These are phyloP conservation scores for Trididemnum nubilum DNA, from an alignment of 23 tunicate genomes.

Conservation along the genomic window DNA sequence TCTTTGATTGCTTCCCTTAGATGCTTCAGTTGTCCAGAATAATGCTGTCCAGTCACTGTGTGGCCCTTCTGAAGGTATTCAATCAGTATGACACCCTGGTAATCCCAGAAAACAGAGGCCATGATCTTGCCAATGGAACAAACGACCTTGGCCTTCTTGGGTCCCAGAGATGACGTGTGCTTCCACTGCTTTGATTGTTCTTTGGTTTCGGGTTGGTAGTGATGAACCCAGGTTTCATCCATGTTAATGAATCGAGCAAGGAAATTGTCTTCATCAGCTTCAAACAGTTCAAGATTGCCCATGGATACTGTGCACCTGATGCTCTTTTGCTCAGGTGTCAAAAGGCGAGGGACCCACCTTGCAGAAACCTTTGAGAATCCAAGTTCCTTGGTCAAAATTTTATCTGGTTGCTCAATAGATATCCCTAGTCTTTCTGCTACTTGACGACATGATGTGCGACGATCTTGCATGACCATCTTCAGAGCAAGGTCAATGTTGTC, in stretches of 20 bases:
- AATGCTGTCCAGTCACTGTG: neutral
- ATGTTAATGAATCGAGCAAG: constrained; percentile 9
- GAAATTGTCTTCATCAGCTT: too few species aligned
- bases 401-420: neutral
- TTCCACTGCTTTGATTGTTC: constrained; percentile 41
- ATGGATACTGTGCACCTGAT: neutral
- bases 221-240: constrained; percentile 29
- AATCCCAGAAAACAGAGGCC: constrained; percentile 28
- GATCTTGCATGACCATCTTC: neutral
- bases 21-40: neutral
- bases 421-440: neutral
- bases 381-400: neutral
- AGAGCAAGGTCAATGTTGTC: neutral
- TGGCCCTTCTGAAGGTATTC: constrained; percentile 8
- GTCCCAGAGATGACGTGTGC: constrained; percentile 6
- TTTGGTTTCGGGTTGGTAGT: constrained; percentile 20
- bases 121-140: constrained; percentile 1
- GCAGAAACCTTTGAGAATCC: constrained; percentile 1
- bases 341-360: neutral
- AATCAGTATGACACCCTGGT: constrained; percentile 1
- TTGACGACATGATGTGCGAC: neutral
- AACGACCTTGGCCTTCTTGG: constrained; percentile 14
- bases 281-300: neutral
- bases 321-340: neutral
- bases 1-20: constrained; percentile 9